Base-by-base conservation (phyloP, 1,140 invertebrate species). In the Frieseomelitta varia region DNA sequence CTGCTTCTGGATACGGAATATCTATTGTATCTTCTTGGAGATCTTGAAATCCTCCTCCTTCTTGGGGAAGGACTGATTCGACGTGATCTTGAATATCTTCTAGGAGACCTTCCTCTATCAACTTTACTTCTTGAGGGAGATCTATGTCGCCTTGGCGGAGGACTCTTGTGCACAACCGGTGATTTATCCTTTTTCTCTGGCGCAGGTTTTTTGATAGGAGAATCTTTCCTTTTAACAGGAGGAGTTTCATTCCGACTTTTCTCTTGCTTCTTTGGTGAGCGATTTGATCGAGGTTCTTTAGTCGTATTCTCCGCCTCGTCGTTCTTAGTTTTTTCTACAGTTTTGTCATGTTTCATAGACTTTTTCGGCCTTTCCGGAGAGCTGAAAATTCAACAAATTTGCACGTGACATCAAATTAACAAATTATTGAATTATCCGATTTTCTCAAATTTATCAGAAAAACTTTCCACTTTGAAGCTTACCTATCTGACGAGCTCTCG, bases 401-500 rank as follows among this genome's bases (percentile, higher is more conserved):
- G 3, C n/a, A 24, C 15, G 47, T 51, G 19, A 65, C 34, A 67
- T 58, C 30, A 34, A 30, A 30, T 63, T 24, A 53, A 47, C 0
- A 53, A 3, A 63, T 47, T 24, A 61, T 39, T 61, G 10, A 61
- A 65, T 30, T 27, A 65, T 3, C 11, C 56, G 12, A n/a, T n/a
- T 61, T n/a, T 24, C 30, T n/a, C 12, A 61, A 65, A 65, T 67
- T 19, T 67, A 21, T 67, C 12, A 19, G 17, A 15, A 12, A 39
- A n/a, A 2, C 39, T 55, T 4, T 67, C 39, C 0, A 67, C 34
- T 19, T 30, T 30, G 39, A 39, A 21, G 86, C 79, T 72, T 90
- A 94, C 93, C 92, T 93, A 79, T 93, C 93, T 51, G 93, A 89
- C 39, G 93, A 91, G 87, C 92, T 93, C 51, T 93, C 93, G 55